Conservation (phyloP, 2,797 vertebrate species). For the Myiotriccus ornatus region DNA sequence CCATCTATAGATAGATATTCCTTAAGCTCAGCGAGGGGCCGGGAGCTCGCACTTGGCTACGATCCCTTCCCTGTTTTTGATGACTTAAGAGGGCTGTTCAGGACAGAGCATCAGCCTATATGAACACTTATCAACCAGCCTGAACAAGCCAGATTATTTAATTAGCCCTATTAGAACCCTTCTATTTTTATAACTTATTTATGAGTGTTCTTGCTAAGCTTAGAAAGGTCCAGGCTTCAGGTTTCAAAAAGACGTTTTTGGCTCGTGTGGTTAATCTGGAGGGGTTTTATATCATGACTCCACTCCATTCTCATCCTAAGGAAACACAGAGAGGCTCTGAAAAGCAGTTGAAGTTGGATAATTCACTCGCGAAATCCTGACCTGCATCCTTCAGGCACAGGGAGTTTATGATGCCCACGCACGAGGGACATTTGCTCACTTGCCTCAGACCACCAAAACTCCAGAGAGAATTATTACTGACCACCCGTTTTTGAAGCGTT, state of each 20-base stretch:
- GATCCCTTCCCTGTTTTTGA: not conserved
- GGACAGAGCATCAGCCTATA: conserved; percentile 22
- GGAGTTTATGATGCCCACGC: not conserved
- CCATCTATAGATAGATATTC: not conserved
- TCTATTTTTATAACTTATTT: conserved; percentile 38
- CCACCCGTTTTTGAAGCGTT: not conserved
- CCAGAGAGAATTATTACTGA: not conserved
- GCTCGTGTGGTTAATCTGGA: not conserved
- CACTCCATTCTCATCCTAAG: not conserved
- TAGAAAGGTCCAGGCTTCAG: not conserved
- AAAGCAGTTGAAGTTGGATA: not conserved
- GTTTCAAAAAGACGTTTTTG: not conserved
- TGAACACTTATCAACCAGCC: conserved; percentile 14
- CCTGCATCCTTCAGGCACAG: not conserved
- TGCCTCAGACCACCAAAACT: not conserved
- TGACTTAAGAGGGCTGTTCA: conserved; percentile 54
- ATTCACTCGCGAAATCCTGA: not conserved
- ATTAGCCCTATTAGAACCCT: conserved; percentile 40
- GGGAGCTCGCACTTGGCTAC: rapidly evolving
- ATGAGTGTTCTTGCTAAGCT: not conserved
- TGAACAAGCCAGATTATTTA: conserved; percentile 43
- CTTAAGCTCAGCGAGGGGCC: not conserved
- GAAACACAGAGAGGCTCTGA: not conserved
- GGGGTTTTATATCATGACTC: not conserved
- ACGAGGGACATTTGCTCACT: rapidly evolving